Evolutionary conservation across 2,888 invertebrate genomes (phyloP).

Genomic region (Mesorhabditis spiculigera): DNA sequence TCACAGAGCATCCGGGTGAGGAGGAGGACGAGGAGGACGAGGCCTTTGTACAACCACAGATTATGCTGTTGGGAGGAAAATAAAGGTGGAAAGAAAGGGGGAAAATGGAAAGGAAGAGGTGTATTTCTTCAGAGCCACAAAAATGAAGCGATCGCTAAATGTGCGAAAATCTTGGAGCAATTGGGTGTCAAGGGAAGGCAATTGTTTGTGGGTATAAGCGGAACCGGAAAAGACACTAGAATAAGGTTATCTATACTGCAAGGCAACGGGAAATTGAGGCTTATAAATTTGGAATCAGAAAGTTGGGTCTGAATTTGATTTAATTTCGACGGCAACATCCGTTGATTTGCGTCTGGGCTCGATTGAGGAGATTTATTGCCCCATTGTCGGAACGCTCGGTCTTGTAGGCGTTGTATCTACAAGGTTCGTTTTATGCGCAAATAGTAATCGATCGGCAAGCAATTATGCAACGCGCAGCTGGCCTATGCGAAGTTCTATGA

Average conservation of each 20-base stretch:
- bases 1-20: neutral
- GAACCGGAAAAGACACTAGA: too few relatives aligned
- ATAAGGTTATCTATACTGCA: too few relatives aligned
- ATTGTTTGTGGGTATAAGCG: too few relatives aligned
- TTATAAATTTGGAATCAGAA: too few relatives aligned
- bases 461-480: too few relatives aligned
- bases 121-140: neutral
- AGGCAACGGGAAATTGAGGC: too few relatives aligned
- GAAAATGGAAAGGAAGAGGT: too few relatives aligned
- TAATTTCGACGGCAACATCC: conserved; percentile 34
- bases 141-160: conserved; percentile 18
- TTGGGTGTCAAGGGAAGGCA: too few relatives aligned
- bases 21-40: neutral
- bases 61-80: neutral
- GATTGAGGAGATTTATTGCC: conserved; percentile 36
- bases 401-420: conserved; percentile 35
- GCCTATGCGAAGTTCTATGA: too few relatives aligned
- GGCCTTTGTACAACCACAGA: neutral
- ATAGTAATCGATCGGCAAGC: too few relatives aligned
- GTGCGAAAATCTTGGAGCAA: conserved; percentile 2
- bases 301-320: neutral
- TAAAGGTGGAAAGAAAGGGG: too few relatives aligned
- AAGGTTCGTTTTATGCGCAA: neutral
- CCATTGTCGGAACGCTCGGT: conserved; percentile 19
- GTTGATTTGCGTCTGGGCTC: conserved; percentile 41